Base-by-base conservation (phyloP, 92 coral and sea anemone species). In the Bergia puertoricense region DNA sequence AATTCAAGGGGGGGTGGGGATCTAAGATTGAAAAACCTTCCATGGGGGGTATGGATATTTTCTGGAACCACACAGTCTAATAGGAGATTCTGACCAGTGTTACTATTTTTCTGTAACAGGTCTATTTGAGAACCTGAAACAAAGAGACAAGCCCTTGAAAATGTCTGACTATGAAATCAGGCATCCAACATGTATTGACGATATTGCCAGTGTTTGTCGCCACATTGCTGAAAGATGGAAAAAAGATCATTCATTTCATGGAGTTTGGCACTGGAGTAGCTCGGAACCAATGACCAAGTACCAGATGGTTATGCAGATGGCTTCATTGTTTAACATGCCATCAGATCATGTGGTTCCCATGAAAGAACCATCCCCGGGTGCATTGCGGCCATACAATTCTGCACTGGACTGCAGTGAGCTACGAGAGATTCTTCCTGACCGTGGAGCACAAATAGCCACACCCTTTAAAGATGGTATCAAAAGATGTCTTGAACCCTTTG, bases 241-340 rank as follows among this genome's bases (percentile, higher is more conserved):
- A n/a, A 69, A 48, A 16, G 82, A 86, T 72, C 51, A 22, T 16
- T 81, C 94, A 3, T 42, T 89, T 37, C 85, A 80, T 46, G 98
- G 98, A 14, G 88, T 94, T 65, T 94, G 95, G 92, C 97, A 96
- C 77, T 96, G 97, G 97, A 92, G 97, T 59, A 87, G 90, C 15
- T 76, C 86, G 22, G 96, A 94, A 83, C 87, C 92, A 46, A 94
- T 93, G 95, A 89, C 98, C 88, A 96, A 94, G 88, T 94, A 94
- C 82, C 85, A 79, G 74, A 96, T 94, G 98, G 91, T 77, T 51
- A 86, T 86, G 37, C 87, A 86, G 54, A 93, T 96, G 93, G 97
- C 93, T 2, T 89, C 90, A 42, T 46, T 89, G 85, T 96, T 93
- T 90, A 92, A 89, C 2, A 85, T 94, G 59, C 86, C 97, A 76